Base-by-base conservation (phyloP, 1,140 invertebrate genomes). In the Schmidtea mediterranea region DNA sequence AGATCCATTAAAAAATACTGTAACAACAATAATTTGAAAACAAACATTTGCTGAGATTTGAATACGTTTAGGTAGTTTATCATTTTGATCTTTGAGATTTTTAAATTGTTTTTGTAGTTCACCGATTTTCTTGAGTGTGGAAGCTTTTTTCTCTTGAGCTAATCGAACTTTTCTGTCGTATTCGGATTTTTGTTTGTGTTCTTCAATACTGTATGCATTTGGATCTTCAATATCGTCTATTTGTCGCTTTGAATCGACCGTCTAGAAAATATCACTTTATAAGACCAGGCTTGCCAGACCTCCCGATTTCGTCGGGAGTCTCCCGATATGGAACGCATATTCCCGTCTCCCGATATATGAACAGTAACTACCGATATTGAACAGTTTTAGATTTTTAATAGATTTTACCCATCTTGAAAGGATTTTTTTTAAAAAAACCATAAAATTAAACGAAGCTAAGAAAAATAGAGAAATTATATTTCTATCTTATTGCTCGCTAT, bases 171-270 rank as follows among this genome's bases (percentile, higher is more conserved):
- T 66, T 55, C 70, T 66, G 46, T 75, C 68, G 24, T 71, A 51
- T 58, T 76, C 72, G 15, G 62, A 59, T 57, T 73, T 70, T 52
- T 66, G 67, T 55, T 72, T 73, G n/a, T 68, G 69, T 59, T 79
- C 72, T 62, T 79, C 76, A 50, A 80, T 65, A 56, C 72, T 77
- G 57, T 65, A 67, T 10, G 63, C 62, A 50, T 72, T 60, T 2
- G 62, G 59, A 57, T 74, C 73, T 16, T 70, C 62, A 46, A 76
- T 73, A 57, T 78, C 75, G 55, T 62, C 61, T 40, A 57, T 55
- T 22, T 46, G 24, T 43, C 51, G 12, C 13, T 32, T 32, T 3
- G 26, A 32, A 6, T 49, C 50, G 39, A 49, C 36, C 13, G 10
- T 43, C 36, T 23, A n/a, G 10, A 18, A 32, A 32, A 32, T 46